Conservation (phyloP, 2,888 invertebrate species). For the Pterostichus niger region DNA sequence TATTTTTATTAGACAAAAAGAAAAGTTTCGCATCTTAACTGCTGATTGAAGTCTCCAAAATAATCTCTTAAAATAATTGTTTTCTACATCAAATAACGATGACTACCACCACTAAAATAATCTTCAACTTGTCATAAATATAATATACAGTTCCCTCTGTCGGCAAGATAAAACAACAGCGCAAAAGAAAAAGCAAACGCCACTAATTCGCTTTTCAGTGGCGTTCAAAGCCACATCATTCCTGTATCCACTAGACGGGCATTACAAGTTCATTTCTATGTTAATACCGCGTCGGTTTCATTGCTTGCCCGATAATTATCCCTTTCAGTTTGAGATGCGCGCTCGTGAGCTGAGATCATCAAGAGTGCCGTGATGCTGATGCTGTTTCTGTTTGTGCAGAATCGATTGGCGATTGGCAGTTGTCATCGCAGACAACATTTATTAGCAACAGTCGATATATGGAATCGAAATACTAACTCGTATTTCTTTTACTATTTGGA, state of each 20-base stretch:
- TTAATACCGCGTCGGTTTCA: slow-evolving; percentile 34
- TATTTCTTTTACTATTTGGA: too few species aligned
- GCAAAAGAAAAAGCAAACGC: slow-evolving; percentile 35
- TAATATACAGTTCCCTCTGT: slow-evolving; percentile 23
- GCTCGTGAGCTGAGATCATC: neutral
- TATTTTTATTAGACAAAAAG: too few species aligned
- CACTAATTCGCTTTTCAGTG: slow-evolving; percentile 40
- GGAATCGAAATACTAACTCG: too few species aligned
- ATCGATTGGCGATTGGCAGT: too few species aligned
- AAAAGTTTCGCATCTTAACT: neutral
- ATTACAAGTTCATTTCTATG: slow-evolving; percentile 54
- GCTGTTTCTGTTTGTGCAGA: too few species aligned
- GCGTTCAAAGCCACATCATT: slow-evolving; percentile 14
- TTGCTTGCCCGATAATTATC: slow-evolving; percentile 1
- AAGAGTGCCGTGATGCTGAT: too few species aligned
- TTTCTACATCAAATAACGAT: neutral
- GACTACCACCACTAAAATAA: neutral
- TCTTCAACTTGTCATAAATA: slow-evolving; percentile 3
- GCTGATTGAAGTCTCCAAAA: neutral
- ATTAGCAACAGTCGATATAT: too few species aligned
- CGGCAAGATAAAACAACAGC: slow-evolving; percentile 31
- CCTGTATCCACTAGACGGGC: slow-evolving; percentile 32
- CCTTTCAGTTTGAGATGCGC: neutral
- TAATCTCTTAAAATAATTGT: neutral
- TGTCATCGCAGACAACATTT: too few species aligned